These are phyloP conservation scores for Hoplostethus atlanticus DNA, from an alignment of 2,797 vertebrate species.

Conservation along the genomic window DNA sequence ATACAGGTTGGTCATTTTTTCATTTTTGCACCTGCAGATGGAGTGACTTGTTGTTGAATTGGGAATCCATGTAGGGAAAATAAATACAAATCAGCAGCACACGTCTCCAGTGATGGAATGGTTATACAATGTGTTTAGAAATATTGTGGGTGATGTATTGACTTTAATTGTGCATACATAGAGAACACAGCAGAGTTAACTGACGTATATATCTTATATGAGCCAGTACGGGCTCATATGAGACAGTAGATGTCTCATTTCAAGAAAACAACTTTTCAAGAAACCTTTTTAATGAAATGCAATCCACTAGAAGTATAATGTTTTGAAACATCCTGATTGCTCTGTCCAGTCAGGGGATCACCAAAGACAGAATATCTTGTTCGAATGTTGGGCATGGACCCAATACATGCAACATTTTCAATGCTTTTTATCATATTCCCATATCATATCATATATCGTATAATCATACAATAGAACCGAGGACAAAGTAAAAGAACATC, in stretches of 20 bases:
- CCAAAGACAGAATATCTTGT: conserved; percentile 8
- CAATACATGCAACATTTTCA: conserved; percentile 28
- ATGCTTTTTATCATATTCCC: conserved; percentile 42
- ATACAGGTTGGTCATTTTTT: too few relatives aligned
- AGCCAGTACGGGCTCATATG: background rate
- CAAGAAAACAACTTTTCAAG: background rate
- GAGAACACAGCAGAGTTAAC: too few relatives aligned
- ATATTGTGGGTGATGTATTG: background rate
- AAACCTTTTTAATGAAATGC: too few relatives aligned
- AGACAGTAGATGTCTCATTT: background rate
- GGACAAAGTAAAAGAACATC: conserved; percentile 78
- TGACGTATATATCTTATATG: background rate
- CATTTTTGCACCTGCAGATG: too few relatives aligned
- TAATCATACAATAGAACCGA: conserved; percentile 67
- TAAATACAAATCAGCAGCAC: too few relatives aligned
- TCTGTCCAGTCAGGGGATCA: background rate
- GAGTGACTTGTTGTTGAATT: too few relatives aligned
- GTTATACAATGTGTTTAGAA: background rate
- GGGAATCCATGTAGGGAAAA: too few relatives aligned
- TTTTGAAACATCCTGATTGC: background rate
- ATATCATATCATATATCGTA: conserved; percentile 48
- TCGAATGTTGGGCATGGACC: background rate
- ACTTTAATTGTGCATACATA: background rate
- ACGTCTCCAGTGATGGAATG: too few relatives aligned
- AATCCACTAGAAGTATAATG: too few relatives aligned